A percentile compares a stretch with the other conserved stretches of the same genome.
These are phyloP conservation scores for Eulacestoma nigropectus DNA, from an alignment of 2,113 vertebrate species.

Conservation along the genomic window DNA sequence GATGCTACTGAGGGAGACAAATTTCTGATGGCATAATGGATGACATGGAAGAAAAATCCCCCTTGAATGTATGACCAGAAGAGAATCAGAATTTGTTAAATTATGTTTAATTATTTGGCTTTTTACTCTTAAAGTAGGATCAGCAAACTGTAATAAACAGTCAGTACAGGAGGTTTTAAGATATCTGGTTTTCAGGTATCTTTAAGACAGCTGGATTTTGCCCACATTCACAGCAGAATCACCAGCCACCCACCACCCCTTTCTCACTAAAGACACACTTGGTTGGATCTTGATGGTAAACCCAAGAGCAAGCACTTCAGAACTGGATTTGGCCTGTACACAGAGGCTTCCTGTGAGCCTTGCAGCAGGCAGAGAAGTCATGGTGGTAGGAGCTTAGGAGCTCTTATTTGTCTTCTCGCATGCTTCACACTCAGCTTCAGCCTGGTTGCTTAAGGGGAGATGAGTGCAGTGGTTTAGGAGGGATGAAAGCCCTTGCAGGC, in stretches of 20 bases:
- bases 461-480: neutral
- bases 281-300: neutral
- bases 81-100: neutral
- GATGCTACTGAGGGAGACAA: neutral
- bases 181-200: neutral
- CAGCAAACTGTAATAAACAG: neutral
- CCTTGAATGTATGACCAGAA: neutral
- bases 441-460: neutral
- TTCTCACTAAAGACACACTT: neutral
- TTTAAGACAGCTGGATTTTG: neutral
- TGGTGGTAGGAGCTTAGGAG: neutral
- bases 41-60: neutral
- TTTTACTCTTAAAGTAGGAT: neutral
- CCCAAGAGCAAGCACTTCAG: neutral
- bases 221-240: neutral
- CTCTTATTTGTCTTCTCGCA: fast-evolving
- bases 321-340: neutral
- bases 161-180: neutral
- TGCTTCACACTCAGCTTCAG: neutral
- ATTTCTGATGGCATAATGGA: neutral
- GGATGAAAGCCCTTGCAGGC: neutral
- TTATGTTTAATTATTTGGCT: neutral
- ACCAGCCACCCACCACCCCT: fast-evolving
- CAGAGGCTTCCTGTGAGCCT: neutral
- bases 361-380: neutral